These are phyloP conservation scores for Bemisia tabaci DNA, from an alignment of 1,140 invertebrate species.

Conservation along the genomic window DNA sequence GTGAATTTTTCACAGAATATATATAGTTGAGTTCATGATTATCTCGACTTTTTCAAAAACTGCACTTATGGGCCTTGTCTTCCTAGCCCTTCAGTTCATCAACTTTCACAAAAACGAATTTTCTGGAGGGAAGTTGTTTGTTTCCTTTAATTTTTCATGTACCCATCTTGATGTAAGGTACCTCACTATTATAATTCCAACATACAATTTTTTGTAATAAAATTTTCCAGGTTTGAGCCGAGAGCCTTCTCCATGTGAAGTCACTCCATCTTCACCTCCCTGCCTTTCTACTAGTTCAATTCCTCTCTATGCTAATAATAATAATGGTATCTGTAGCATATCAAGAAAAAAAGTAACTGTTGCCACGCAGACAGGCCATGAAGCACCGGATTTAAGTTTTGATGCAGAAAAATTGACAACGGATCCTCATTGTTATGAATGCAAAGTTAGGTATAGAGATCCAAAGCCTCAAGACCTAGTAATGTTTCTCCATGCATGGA, in stretches of 20 bases:
- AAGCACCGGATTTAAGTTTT: constrained; percentile 49
- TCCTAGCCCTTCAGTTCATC: no score
- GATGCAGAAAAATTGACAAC: constrained; percentile 59
- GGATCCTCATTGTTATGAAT: constrained; percentile 83
- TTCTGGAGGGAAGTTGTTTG: no score
- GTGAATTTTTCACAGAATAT: no score
- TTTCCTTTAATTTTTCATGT: no score
- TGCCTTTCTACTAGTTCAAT: neutral
- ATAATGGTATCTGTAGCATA: neutral
- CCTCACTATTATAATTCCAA: no score
- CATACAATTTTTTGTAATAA: no score
- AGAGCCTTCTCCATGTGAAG: constrained; percentile 46
- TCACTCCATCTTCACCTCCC: neutral
- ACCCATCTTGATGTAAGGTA: no score
- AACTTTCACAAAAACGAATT: no score
- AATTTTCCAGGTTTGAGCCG: constrained; percentile 26
- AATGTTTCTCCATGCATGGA: constrained; percentile 88
- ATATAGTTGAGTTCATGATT: no score
- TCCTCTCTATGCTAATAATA: neutral
- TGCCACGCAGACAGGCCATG: constrained; percentile 66
- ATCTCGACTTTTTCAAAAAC: no score
- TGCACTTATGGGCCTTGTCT: no score
- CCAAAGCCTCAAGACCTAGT: constrained; percentile 78
- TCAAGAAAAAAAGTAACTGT: constrained; percentile 46
- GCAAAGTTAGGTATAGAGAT: constrained; percentile 78